These are phyloP conservation scores for Daubentonia madagascariensis DNA, from an alignment of 2,113 vertebrate species.

Conservation along the genomic window DNA sequence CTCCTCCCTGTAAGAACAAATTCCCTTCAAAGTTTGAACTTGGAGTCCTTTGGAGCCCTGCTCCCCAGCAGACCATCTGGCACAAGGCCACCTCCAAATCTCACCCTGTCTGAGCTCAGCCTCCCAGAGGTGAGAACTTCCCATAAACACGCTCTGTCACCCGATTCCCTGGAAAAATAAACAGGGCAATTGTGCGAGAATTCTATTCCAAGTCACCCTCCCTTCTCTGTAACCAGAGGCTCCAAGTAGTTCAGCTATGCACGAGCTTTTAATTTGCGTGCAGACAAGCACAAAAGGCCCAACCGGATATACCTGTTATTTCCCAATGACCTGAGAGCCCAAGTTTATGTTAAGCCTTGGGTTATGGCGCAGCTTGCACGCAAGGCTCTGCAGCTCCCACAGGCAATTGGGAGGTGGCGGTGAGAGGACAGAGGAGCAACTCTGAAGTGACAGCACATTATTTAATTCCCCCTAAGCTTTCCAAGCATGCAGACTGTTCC, in stretches of 20 bases:
- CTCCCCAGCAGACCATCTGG: slow-evolving; percentile 3
- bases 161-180: slow-evolving; percentile 75
- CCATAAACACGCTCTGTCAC: slow-evolving; percentile 57
- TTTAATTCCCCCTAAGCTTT: slow-evolving; percentile 77
- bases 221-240: slow-evolving; percentile 76
- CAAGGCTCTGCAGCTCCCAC: slow-evolving; percentile 81
- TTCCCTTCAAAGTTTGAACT: background rate
- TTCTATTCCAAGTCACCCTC: slow-evolving; percentile 76
- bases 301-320: slow-evolving; percentile 92
- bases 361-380: slow-evolving; percentile 88
- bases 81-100: slow-evolving; percentile 45
- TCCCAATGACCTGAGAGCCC: slow-evolving; percentile 86
- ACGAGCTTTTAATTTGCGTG: slow-evolving; percentile 84
- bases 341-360: slow-evolving; percentile 87
- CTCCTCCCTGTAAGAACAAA: background rate
- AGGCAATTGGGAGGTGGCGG: slow-evolving; percentile 80
- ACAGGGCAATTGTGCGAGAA: slow-evolving; percentile 73
- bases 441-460: slow-evolving; percentile 82
- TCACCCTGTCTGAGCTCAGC: slow-evolving; percentile 51
- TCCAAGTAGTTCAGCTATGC: slow-evolving; percentile 83
- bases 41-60: background rate
- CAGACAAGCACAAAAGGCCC: slow-evolving; percentile 84
- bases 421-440: slow-evolving; percentile 76
- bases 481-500: slow-evolving; percentile 70
- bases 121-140: slow-evolving; percentile 77